Evolutionary conservation across 1,140 invertebrate genomes (phyloP).

Genomic region (Scaptomyza hsui): DNA sequence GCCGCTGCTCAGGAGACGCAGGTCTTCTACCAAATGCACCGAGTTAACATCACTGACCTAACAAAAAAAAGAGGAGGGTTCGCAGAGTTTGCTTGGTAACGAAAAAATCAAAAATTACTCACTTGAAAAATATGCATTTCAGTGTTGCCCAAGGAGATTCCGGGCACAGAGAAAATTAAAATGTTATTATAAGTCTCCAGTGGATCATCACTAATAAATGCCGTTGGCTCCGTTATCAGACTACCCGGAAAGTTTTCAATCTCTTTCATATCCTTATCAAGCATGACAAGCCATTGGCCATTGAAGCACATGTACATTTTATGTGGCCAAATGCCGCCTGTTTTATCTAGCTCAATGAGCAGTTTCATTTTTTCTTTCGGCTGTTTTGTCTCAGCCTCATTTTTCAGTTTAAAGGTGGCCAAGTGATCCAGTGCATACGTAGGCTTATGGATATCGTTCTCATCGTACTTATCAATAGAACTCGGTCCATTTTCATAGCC

Average conservation of each 20-base stretch:
- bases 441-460: constrained; percentile 60
- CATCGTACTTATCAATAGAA: constrained; percentile 29
- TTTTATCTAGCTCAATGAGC: constrained; percentile 73
- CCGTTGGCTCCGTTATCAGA: constrained; percentile 73
- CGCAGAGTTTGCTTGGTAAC: background rate
- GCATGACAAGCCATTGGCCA: constrained; percentile 79
- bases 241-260: constrained; percentile 80
- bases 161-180: constrained; percentile 73
- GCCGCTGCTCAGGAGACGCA: constrained; percentile 84
- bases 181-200: constrained; percentile 73
- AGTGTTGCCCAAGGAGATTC: constrained; percentile 71
- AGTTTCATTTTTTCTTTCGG: constrained; percentile 80
- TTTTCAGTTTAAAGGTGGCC: constrained; percentile 78
- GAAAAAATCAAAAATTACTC: background rate
- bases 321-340: constrained; percentile 75
- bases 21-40: constrained; percentile 85
- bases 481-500: constrained; percentile 69
- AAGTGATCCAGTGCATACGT: constrained; percentile 78
- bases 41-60: constrained; percentile 85
- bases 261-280: constrained; percentile 78
- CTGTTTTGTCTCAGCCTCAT: constrained; percentile 64
- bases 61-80: background rate
- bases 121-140: constrained; percentile 82
- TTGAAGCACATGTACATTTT: constrained; percentile 82
- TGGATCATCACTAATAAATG: constrained; percentile 75